Evolutionary conservation across 2,113 vertebrate species (phyloP).

Genomic region (Oreotragus oreotragus): DNA sequence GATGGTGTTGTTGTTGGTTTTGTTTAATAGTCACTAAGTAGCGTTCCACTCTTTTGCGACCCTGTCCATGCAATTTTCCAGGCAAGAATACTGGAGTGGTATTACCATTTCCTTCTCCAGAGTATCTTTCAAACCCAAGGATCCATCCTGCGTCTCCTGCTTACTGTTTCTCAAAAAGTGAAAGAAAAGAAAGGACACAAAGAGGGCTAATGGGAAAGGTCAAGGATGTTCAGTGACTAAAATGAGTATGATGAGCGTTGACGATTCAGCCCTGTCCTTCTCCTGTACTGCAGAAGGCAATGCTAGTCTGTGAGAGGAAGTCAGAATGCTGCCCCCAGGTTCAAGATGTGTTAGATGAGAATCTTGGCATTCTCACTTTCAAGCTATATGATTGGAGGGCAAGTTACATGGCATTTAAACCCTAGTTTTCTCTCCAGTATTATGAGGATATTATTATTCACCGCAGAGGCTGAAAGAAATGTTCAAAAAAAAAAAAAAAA

Average conservation of each 20-base stretch:
- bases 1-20: background rate
- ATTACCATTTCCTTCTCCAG: background rate
- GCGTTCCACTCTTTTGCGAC: background rate
- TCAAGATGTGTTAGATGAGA: background rate
- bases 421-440: background rate
- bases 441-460: background rate
- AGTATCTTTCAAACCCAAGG: background rate
- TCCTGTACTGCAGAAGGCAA: background rate
- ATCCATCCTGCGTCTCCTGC: rapidly evolving
- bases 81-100: background rate
- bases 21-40: background rate
- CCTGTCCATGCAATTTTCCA: background rate
- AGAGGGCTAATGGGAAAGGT: background rate
- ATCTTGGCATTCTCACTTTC: background rate
- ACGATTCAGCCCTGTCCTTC: background rate
- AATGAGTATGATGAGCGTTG: background rate
- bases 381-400: background rate
- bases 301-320: background rate
- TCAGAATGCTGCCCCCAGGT: background rate
- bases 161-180: background rate
- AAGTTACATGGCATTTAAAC: background rate
- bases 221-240: background rate
- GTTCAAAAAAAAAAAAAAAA: background rate
- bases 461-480: background rate
- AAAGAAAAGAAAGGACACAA: background rate